Evolutionary conservation across 2,888 invertebrate species (phyloP).

Genomic region (Chirona hameri): DNA sequence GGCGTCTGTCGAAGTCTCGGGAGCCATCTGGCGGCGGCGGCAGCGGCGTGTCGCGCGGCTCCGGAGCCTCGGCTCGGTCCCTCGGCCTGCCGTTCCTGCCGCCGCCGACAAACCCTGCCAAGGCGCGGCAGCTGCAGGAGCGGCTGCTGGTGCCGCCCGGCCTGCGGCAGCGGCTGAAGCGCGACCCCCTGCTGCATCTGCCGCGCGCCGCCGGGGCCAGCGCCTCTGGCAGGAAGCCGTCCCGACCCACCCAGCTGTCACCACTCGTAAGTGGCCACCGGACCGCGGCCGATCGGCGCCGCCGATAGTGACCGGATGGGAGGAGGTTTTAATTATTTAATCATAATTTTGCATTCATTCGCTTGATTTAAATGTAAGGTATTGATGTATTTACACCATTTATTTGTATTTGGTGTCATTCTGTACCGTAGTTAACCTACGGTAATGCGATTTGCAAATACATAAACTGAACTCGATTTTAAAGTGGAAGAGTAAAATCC

Average conservation of each 20-base stretch:
- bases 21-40: too few relatives aligned
- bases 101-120: background rate
- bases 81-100: background rate
- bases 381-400: too few relatives aligned
- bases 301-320: too few relatives aligned
- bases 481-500: too few relatives aligned
- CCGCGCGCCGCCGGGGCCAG: background rate
- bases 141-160: slow-evolving; percentile 9
- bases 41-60: background rate
- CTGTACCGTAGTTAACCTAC: too few relatives aligned
- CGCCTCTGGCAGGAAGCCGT: background rate
- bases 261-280: background rate
- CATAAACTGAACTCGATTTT: too few relatives aligned
- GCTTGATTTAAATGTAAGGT: too few relatives aligned
- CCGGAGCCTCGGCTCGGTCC: background rate
- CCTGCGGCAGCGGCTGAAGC: background rate
- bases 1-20: too few relatives aligned
- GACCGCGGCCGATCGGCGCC: background rate
- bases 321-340: too few relatives aligned
- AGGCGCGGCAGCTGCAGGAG: slow-evolving; percentile 11
- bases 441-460: too few relatives aligned
- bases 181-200: background rate
- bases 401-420: too few relatives aligned
- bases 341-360: too few relatives aligned
- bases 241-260: background rate